These are phyloP conservation scores for Hydropsyche tenuis DNA, from an alignment of 1,140 invertebrate species.

Conservation along the genomic window DNA sequence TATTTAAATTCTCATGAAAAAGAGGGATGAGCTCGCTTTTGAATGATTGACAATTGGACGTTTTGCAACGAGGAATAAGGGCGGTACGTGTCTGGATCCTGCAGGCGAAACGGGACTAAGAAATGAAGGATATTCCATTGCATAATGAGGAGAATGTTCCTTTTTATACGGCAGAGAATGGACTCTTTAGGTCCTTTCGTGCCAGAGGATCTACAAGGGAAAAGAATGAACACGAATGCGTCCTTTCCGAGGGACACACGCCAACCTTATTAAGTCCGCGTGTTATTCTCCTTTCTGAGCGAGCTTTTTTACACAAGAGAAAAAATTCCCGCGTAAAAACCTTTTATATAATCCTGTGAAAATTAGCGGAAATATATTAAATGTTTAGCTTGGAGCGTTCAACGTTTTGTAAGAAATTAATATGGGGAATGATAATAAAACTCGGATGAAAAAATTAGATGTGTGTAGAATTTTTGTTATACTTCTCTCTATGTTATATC, in stretches of 20 bases:
- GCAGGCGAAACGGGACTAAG: slow-evolving; percentile 16
- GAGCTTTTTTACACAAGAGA: neutral
- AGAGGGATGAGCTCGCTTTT: neutral
- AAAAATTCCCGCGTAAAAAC: neutral
- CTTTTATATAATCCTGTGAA: no score
- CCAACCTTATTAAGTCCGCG: slow-evolving; percentile 10
- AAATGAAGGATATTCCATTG: slow-evolving; percentile 28
- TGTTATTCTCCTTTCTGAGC: neutral
- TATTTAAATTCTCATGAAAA: neutral
- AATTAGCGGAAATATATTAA: no score
- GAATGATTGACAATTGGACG: slow-evolving; percentile 16
- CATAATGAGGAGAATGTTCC: slow-evolving; percentile 33
- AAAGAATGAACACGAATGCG: slow-evolving; percentile 1
- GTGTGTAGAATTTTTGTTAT: no score
- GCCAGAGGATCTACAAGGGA: neutral
- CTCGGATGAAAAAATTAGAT: no score
- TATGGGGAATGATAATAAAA: no score
- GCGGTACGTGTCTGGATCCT: slow-evolving; percentile 1
- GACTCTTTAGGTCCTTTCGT: slow-evolving; percentile 3
- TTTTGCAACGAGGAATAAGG: neutral
- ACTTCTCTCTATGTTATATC: no score
- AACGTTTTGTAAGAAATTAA: no score
- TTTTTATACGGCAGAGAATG: slow-evolving; percentile 22
- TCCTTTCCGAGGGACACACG: slow-evolving; percentile 4
- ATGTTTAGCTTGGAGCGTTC: no score